phyloP scores from a whole-genome alignment of 2,888 invertebrate species.

The Quadroppia sp. region DNA sequence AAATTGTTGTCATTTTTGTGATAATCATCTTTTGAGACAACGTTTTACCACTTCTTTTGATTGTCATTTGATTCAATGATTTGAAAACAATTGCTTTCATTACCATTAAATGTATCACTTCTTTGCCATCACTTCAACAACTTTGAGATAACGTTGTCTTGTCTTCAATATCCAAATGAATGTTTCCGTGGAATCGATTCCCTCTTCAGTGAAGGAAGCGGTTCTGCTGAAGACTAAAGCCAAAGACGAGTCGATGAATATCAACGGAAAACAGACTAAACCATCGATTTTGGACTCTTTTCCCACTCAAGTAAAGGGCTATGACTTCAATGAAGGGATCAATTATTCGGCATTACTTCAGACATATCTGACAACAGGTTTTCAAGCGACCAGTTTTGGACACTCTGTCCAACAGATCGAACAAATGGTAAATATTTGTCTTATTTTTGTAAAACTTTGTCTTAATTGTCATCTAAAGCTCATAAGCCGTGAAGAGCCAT shows the following conservation, averaged over 20 bases:
- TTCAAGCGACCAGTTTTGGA: constrained; percentile 95
- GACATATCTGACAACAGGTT: constrained; percentile 77
- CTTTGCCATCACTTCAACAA: too few relatives aligned
- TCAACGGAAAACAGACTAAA: not conserved
- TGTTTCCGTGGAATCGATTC: not conserved
- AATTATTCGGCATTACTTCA: constrained; percentile 77
- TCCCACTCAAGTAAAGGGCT: constrained; percentile 61
- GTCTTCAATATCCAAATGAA: too few relatives aligned
- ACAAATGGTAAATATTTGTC: constrained; percentile 70
- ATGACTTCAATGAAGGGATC: constrained; percentile 86
- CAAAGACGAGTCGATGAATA: not conserved
- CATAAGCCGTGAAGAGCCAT: constrained; percentile 64
- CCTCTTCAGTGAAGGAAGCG: not conserved
- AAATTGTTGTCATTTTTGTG: too few relatives aligned
- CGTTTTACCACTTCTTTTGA: too few relatives aligned
- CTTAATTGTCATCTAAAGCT: constrained; percentile 56
- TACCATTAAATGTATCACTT: too few relatives aligned
- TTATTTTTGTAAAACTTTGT: not conserved
- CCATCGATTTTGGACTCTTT: not conserved
- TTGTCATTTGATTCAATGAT: too few relatives aligned
- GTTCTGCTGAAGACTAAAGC: constrained; percentile 23
- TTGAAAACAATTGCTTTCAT: too few relatives aligned
- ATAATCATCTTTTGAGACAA: too few relatives aligned
- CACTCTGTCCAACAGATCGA: constrained; percentile 84
- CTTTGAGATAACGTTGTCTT: too few relatives aligned